Evolutionary conservation across 2,797 vertebrate species (phyloP).

Genomic region (Lacerta viridis): DNA sequence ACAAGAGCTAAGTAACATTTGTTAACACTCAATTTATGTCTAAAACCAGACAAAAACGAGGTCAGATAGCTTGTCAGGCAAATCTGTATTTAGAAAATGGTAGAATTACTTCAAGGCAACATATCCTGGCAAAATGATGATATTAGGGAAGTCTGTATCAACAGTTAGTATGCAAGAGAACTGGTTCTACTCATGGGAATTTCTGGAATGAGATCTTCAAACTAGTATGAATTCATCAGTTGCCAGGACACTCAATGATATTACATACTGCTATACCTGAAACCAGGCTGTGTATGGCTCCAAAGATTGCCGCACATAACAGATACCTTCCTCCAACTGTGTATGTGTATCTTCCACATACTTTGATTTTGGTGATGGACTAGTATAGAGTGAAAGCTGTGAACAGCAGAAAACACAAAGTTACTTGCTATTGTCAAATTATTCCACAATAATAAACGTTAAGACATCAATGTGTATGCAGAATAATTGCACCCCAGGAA

Average conservation of each 20-base stretch:
- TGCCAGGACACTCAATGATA: neutral
- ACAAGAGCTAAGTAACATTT: neutral
- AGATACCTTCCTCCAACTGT: slow-evolving; percentile 85
- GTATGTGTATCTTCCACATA: slow-evolving; percentile 81
- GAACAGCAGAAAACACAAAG: slow-evolving; percentile 74
- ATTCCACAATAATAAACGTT: slow-evolving; percentile 52
- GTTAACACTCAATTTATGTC: neutral
- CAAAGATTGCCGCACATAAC: slow-evolving; percentile 82
- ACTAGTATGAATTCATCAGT: neutral
- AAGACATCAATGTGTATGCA: slow-evolving; percentile 57
- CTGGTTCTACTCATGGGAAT: neutral
- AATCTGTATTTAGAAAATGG: neutral
- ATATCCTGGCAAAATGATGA: neutral
- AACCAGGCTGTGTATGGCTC: slow-evolving; percentile 86
- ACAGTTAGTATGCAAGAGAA: neutral
- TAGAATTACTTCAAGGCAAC: neutral
- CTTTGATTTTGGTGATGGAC: slow-evolving; percentile 79
- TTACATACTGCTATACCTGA: slow-evolving; percentile 82
- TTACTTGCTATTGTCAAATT: slow-evolving; percentile 53
- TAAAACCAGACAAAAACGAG: neutral
- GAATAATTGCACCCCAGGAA: slow-evolving; percentile 61
- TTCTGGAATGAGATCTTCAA: neutral
- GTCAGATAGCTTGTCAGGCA: neutral
- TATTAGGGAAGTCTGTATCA: neutral
- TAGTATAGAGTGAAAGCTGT: slow-evolving; percentile 91